Evolutionary conservation across 1,140 invertebrate genomes (phyloP).

Genomic region (Zaprionus tsacasi): DNA sequence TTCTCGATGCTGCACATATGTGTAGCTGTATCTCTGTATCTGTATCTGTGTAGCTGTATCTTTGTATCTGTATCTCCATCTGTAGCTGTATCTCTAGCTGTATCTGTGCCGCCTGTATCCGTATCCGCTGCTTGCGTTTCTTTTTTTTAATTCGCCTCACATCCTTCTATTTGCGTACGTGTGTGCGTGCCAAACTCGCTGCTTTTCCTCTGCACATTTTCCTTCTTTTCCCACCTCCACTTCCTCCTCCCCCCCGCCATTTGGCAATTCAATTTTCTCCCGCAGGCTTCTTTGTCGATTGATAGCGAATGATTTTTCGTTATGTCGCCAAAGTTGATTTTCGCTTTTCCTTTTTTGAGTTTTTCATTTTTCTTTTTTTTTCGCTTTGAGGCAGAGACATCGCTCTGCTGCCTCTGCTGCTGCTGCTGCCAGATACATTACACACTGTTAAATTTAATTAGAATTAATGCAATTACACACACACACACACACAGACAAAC

Average conservation of each 20-base stretch:
- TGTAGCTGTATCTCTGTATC: constrained; percentile 24
- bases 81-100: constrained; percentile 34
- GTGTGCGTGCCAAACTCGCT: constrained; percentile 49
- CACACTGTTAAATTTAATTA: constrained; percentile 60
- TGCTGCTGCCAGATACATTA: constrained; percentile 45
- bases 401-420: neutral
- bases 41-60: constrained; percentile 13
- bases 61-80: constrained; percentile 24
- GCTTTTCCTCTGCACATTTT: constrained; percentile 17
- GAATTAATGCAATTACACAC: constrained; percentile 41
- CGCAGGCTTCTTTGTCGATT: constrained; percentile 42
- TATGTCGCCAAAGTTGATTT: constrained; percentile 67
- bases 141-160: constrained; percentile 75
- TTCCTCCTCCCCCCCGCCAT: neutral
- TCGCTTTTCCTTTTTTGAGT: constrained; percentile 9
- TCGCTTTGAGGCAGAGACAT: constrained; percentile 8
- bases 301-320: constrained; percentile 75
- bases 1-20: constrained; percentile 5
- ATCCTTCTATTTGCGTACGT: constrained; percentile 80
- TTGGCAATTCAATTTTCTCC: constrained; percentile 14
- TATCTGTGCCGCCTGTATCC: constrained; percentile 14
- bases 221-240: too few relatives aligned
- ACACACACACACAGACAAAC: neutral
- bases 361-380: constrained; percentile 18
- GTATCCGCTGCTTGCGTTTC: constrained; percentile 39